Evolutionary conservation across 2,888 invertebrate species (phyloP).

Genomic region (Chrysomela aeneicollis): DNA sequence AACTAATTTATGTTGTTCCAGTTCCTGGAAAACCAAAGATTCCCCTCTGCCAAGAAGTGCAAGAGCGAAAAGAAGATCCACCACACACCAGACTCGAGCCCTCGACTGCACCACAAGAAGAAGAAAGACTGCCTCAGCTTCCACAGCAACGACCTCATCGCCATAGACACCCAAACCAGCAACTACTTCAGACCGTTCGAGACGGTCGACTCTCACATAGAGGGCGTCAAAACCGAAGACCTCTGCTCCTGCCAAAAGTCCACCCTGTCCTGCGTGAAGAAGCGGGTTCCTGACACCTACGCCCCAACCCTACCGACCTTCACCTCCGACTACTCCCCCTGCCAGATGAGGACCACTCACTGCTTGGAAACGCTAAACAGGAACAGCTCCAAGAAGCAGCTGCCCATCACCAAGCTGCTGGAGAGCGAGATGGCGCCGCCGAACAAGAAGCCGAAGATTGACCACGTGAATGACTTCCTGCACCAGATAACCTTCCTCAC

Average conservation of each 20-base stretch:
- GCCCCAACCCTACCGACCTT: slow-evolving; percentile 64
- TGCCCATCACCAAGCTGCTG: slow-evolving; percentile 50
- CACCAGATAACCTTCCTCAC: slow-evolving; percentile 53
- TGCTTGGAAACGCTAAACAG: slow-evolving; percentile 60
- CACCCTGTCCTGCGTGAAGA: slow-evolving; percentile 25
- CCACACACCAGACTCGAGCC: slow-evolving; percentile 32
- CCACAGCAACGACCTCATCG: slow-evolving; percentile 41
- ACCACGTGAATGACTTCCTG: slow-evolving; percentile 56
- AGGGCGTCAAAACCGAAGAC: slow-evolving; percentile 44
- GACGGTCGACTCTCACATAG: slow-evolving; percentile 57
- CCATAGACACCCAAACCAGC: slow-evolving; percentile 43
- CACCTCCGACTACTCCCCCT: slow-evolving; percentile 66
- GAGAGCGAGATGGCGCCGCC: slow-evolving; percentile 53
- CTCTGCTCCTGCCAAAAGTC: slow-evolving; percentile 40
- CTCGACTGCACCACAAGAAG: slow-evolving; percentile 52
- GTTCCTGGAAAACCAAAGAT: slow-evolving; percentile 36
- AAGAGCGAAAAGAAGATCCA: slow-evolving; percentile 40
- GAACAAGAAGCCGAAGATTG: slow-evolving; percentile 57
- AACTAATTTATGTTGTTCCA: slow-evolving; percentile 20
- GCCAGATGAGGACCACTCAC: slow-evolving; percentile 59
- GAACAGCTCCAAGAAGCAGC: slow-evolving; percentile 63
- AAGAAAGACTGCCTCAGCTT: slow-evolving; percentile 55
- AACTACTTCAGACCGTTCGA: slow-evolving; percentile 57
- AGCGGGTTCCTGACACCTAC: slow-evolving; percentile 56
- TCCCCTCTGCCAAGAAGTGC: slow-evolving; percentile 42